These are phyloP conservation scores for Oithona nana DNA, from an alignment of 2,888 invertebrate genomes.

Conservation along the genomic window DNA sequence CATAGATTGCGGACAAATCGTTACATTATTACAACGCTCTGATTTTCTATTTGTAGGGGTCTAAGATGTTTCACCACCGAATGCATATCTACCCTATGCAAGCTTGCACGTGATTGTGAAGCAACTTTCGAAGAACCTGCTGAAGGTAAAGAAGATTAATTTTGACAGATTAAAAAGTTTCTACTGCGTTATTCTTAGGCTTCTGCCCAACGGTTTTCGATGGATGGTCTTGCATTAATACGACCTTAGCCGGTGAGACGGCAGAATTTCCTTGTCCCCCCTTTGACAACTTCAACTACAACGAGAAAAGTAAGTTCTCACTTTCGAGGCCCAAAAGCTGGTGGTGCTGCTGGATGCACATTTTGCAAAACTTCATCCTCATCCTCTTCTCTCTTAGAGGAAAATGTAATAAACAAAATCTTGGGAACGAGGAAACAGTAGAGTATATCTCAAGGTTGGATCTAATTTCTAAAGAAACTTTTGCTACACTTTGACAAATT, in stretches of 20 bases:
- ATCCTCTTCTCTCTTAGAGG: too few species aligned
- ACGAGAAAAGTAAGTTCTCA: conserved; percentile 24
- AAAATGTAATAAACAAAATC: too few species aligned
- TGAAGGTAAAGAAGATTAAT: neutral
- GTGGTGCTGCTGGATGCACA: too few species aligned
- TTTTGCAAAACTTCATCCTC: too few species aligned
- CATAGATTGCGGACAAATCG: too few species aligned
- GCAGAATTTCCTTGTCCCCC: conserved; percentile 26
- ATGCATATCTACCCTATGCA: neutral
- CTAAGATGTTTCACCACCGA: neutral
- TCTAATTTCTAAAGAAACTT: too few species aligned
- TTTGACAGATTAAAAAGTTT: neutral
- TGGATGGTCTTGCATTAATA: conserved; percentile 32
- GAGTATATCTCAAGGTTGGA: too few species aligned
- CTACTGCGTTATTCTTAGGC: neutral
- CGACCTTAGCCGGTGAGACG: conserved; percentile 27
- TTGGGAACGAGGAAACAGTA: too few species aligned
- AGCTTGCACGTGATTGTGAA: neutral
- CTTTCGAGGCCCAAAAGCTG: neutral
- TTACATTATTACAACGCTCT: too few species aligned
- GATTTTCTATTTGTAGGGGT: neutral
- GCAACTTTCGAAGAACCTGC: neutral
- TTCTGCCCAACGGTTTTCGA: conserved; percentile 28
- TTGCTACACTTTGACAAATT: too few species aligned
- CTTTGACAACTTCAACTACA: conserved; percentile 24